Evolutionary conservation across 2,888 invertebrate species (phyloP).

Genomic region (Crioceris asparagi): DNA sequence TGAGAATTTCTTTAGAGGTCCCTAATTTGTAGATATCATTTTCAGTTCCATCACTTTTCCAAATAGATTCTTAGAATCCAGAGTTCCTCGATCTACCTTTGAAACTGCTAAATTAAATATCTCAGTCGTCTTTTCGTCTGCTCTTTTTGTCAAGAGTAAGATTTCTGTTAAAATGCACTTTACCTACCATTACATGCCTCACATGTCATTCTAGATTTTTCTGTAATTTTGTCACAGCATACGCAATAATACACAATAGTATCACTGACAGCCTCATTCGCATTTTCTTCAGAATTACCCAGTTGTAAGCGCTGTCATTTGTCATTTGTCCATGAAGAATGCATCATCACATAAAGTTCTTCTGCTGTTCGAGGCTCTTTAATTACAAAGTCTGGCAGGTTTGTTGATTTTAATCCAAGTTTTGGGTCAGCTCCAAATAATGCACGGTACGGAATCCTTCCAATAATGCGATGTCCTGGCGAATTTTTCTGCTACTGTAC

Average conservation of each 20-base stretch:
- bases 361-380: neutral
- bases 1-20: no score
- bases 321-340: neutral
- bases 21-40: no score
- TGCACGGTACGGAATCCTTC: conserved; percentile 9
- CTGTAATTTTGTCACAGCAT: no score
- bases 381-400: neutral
- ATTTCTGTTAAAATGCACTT: no score
- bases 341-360: neutral
- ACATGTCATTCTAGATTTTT: no score
- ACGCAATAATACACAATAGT: neutral
- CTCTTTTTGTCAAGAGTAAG: no score
- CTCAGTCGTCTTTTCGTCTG: no score
- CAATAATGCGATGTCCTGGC: conserved; percentile 4
- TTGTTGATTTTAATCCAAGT: neutral
- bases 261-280: neutral
- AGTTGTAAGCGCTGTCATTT: neutral
- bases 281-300: neutral
- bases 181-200: no score
- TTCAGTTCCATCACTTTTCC: no score
- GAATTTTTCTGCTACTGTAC: conserved; percentile 6
- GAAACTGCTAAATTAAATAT: no score
- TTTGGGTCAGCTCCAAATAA: conserved; percentile 11
- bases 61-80: no score
- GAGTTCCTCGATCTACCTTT: no score